Percentiles rank a stretch among this genome's conserved stretches.
Conservation (phyloP, 2,888 invertebrate genomes). For the Pandemis heparana region DNA sequence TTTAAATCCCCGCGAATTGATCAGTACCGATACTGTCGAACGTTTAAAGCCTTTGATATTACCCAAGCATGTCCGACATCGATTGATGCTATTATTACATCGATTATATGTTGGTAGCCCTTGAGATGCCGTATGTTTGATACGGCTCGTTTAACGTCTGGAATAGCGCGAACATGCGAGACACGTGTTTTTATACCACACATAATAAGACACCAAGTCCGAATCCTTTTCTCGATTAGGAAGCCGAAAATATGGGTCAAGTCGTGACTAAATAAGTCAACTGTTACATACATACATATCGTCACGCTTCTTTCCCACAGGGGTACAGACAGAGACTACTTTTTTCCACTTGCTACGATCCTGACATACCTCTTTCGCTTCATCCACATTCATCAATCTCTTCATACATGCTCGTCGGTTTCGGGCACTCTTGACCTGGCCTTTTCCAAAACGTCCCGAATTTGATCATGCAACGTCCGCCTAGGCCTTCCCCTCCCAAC, state of each 20-base stretch:
- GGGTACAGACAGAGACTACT: no score
- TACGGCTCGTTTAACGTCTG: constrained; percentile 18
- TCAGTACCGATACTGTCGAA: constrained; percentile 1
- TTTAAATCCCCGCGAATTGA: constrained; percentile 15
- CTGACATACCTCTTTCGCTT: no score
- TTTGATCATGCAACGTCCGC: no score
- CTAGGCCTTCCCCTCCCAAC: no score
- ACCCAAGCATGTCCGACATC: constrained; percentile 29
- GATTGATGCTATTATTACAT: constrained; percentile 38
- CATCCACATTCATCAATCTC: no score
- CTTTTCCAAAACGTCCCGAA: no score
- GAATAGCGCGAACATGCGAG: constrained; percentile 17
- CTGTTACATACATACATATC: no score
- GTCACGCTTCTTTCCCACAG: no score
- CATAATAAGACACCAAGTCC: background rate
- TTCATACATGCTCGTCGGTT: no score
- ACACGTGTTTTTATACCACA: constrained; percentile 14
- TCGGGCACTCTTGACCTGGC: no score
- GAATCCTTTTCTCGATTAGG: background rate
- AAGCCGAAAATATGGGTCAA: background rate
- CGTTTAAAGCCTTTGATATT: constrained; percentile 19
- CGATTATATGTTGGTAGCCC: constrained; percentile 36
- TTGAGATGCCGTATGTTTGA: constrained; percentile 32
- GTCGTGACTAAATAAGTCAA: background rate
- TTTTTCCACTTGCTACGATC: no score